phyloP scores from a whole-genome alignment of 1,140 invertebrate species.

The Arion vulgaris region DNA sequence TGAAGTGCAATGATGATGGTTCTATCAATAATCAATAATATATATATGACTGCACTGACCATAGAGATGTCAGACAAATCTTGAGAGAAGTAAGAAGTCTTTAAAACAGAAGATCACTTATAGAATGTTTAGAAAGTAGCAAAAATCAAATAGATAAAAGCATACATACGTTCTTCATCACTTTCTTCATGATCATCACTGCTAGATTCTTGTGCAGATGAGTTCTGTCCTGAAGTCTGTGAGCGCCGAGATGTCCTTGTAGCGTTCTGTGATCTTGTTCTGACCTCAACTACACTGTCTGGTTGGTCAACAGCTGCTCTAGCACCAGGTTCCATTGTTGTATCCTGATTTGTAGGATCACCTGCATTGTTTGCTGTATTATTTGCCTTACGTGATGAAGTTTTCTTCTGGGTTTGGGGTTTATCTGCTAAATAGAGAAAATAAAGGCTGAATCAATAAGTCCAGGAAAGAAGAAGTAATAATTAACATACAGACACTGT shows the following conservation, averaged over 20 bases:
- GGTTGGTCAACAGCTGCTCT: background rate
- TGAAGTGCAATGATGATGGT: too few species aligned
- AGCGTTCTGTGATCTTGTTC: background rate
- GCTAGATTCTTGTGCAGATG: background rate
- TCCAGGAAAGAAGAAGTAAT: too few species aligned
- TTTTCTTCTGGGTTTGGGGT: background rate
- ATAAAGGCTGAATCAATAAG: too few species aligned
- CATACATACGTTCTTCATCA: conserved; percentile 67
- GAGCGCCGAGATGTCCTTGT: conserved; percentile 4
- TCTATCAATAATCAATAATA: too few species aligned
- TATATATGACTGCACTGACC: too few species aligned
- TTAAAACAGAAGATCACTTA: too few species aligned
- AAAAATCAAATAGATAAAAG: background rate
- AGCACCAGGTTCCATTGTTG: background rate
- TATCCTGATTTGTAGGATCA: background rate
- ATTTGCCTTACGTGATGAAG: background rate
- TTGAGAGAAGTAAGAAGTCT: too few species aligned
- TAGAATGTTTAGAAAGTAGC: too few species aligned
- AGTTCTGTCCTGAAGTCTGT: background rate
- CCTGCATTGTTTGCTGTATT: background rate
- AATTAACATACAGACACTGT: too few species aligned
- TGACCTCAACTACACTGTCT: background rate
- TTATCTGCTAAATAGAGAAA: background rate
- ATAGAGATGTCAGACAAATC: too few species aligned
- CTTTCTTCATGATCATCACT: conserved; percentile 46